These are phyloP conservation scores for Zapornia atra DNA, from an alignment of 2,113 vertebrate species.

Conservation along the genomic window DNA sequence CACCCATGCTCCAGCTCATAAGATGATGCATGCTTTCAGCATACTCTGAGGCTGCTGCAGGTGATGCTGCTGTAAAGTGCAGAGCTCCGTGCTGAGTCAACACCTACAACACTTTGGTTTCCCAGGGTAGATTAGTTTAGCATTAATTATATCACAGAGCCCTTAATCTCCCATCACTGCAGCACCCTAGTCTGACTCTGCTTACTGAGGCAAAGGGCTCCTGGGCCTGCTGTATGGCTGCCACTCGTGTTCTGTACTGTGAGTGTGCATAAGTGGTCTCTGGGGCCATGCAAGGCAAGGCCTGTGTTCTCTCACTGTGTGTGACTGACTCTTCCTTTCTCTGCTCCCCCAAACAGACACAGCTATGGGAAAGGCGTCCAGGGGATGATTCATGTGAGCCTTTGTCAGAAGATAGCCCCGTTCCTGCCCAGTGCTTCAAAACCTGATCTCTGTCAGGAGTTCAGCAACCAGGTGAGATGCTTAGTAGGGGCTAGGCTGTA, in stretches of 20 bases:
- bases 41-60: not conserved
- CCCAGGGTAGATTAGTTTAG: not conserved
- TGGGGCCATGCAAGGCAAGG: not conserved
- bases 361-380: conserved; percentile 17
- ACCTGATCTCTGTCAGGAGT: not conserved
- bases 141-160: not conserved
- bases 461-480: conserved; percentile 42
- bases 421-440: conserved; percentile 23
- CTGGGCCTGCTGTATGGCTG: not conserved
- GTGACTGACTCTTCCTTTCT: not conserved
- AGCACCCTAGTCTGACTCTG: not conserved
- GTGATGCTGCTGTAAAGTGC: not conserved
- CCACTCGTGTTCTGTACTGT: not conserved
- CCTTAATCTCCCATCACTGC: not conserved
- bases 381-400: not conserved
- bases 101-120: not conserved
- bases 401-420: conserved; percentile 45
- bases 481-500: not conserved
- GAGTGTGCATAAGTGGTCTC: not conserved
- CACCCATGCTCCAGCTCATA: not conserved
- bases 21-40: not conserved
- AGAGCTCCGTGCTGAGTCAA: not conserved
- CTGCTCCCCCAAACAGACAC: conserved; percentile 27
- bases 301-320: not conserved
- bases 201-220: not conserved